phyloP scores from a whole-genome alignment of 2,888 invertebrate species.

The Phrixothrix hirtus region DNA sequence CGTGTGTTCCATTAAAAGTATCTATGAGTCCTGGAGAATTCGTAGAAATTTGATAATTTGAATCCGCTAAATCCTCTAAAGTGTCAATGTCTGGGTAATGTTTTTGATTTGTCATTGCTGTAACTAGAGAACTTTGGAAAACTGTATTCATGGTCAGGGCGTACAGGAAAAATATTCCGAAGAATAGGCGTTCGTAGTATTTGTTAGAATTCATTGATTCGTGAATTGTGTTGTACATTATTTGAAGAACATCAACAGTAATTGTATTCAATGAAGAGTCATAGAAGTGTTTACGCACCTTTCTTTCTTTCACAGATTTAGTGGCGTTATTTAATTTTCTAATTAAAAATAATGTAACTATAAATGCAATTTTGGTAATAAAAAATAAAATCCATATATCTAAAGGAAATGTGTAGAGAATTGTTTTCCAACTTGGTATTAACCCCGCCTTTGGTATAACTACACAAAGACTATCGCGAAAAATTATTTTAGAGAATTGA shows the following conservation, averaged over 20 bases:
- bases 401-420: slow-evolving; percentile 48
- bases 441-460: slow-evolving; percentile 53
- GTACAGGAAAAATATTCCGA: slow-evolving; percentile 40
- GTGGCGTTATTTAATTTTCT: slow-evolving; percentile 15
- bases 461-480: slow-evolving; percentile 54
- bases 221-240: slow-evolving; percentile 45
- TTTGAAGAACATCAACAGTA: slow-evolving; percentile 46
- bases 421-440: slow-evolving; percentile 53
- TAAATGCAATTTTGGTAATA: slow-evolving; percentile 27
- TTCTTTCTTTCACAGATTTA: background rate
- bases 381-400: slow-evolving; percentile 52
- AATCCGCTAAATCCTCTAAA: slow-evolving; percentile 48
- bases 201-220: slow-evolving; percentile 47
- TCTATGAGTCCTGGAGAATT: slow-evolving; percentile 53
- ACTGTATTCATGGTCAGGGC: slow-evolving; percentile 54
- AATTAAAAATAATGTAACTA: slow-evolving; percentile 31
- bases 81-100: slow-evolving; percentile 54
- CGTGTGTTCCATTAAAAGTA: slow-evolving; percentile 48
- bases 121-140: slow-evolving; percentile 55
- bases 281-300: slow-evolving; percentile 7
- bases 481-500: slow-evolving; percentile 51
- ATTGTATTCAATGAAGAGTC: slow-evolving; percentile 37
- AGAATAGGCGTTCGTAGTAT: slow-evolving; percentile 51
- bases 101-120: slow-evolving; percentile 52
- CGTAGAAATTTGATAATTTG: slow-evolving; percentile 48